These are phyloP conservation scores for Tethya wilhelma DNA, from an alignment of 37 sponge, comb jelly and placozoan species.

Conservation along the genomic window DNA sequence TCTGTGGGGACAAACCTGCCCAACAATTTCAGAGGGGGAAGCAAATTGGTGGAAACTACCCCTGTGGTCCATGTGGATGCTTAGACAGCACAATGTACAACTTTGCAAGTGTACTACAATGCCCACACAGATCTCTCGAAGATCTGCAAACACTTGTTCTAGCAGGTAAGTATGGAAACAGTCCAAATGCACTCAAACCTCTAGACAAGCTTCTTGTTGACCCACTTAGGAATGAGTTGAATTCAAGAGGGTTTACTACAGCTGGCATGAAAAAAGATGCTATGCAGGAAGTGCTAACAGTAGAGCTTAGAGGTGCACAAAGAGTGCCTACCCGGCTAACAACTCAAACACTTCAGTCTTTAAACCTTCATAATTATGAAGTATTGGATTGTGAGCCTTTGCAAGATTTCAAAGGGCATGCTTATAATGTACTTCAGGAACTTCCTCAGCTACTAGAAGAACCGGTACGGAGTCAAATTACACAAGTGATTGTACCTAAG, in stretches of 20 bases:
- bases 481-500: neutral
- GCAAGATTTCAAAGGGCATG: conserved; percentile 1
- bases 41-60: conserved; percentile 18
- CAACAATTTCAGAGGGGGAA: conserved; percentile 40
- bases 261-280: neutral
- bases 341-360: neutral
- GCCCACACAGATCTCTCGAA: neutral
- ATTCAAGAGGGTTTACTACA: neutral
- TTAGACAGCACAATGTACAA: neutral
- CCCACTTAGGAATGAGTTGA: neutral
- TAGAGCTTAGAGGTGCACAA: neutral
- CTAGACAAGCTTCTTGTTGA: neutral
- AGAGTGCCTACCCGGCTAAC: neutral
- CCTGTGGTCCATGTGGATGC: neutral
- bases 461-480: neutral
- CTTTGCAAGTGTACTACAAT: neutral
- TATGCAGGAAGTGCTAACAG: neutral
- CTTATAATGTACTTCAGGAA: neutral
- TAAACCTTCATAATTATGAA: neutral
- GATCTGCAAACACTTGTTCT: neutral
- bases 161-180: neutral
- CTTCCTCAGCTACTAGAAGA: neutral
- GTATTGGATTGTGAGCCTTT: neutral
- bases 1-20: conserved; percentile 39
- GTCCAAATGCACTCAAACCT: neutral